Evolutionary conservation across 2,888 invertebrate genomes (phyloP).

Genomic region (Athalia rosae): DNA sequence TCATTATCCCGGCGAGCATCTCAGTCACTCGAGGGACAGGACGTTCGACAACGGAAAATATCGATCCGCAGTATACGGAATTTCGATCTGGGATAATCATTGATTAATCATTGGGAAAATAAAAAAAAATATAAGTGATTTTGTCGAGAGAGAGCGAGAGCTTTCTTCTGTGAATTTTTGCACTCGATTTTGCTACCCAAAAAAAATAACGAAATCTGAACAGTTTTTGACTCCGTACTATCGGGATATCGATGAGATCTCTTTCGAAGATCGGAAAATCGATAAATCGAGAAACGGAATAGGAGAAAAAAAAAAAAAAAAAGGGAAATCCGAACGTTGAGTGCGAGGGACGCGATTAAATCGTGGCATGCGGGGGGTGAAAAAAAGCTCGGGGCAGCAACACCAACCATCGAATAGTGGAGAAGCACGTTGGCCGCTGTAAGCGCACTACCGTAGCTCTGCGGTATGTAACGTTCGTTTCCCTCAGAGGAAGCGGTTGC

Average conservation of each 20-base stretch:
- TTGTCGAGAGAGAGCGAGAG: no score
- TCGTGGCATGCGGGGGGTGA: background rate
- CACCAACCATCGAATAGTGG: constrained; percentile 72
- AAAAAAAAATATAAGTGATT: no score
- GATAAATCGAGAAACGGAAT: background rate
- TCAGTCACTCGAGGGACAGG: background rate
- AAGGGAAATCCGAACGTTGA: background rate
- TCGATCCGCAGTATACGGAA: no score
- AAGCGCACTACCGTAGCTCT: constrained; percentile 70
- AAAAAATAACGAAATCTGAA: no score
- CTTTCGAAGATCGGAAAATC: background rate
- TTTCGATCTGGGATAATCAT: no score
- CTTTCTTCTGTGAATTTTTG: no score
- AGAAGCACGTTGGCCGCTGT: constrained; percentile 71
- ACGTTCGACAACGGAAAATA: background rate
- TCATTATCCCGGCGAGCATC: background rate
- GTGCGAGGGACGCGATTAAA: no score
- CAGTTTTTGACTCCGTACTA: no score
- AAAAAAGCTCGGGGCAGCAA: constrained; percentile 47
- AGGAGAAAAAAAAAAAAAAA: background rate
- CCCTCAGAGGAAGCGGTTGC: background rate
- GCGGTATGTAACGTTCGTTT: constrained; percentile 41
- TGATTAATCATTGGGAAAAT: no score
- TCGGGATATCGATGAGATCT: no score
- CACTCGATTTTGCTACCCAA: no score